Conservation (phyloP, 2,888 invertebrate species). For the Caenorhabditis sp. region DNA sequence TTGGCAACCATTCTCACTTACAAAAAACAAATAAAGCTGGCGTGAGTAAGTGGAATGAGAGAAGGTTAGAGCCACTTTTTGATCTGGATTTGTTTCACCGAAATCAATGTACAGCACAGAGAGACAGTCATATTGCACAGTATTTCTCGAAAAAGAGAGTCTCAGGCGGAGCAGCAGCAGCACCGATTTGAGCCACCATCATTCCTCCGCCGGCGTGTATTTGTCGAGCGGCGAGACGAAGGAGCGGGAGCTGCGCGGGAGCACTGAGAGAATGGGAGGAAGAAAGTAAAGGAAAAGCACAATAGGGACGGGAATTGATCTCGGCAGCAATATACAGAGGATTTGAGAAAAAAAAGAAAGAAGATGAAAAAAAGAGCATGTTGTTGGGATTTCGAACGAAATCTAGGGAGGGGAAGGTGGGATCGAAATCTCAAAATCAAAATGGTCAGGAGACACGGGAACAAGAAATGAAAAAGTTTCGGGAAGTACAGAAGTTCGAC, state of each 20-base stretch:
- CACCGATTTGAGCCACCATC: slow-evolving; percentile 40
- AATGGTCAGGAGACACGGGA: slow-evolving; percentile 1
- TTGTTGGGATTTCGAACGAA: slow-evolving; percentile 19
- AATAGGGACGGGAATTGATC: slow-evolving; percentile 2
- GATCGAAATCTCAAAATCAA: neutral
- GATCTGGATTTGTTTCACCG: slow-evolving; percentile 42
- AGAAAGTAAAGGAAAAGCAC: slow-evolving; percentile 9
- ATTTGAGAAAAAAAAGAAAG: neutral
- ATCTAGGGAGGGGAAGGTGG: too few species aligned
- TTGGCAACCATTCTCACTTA: slow-evolving; percentile 18
- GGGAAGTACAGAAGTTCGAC: too few species aligned
- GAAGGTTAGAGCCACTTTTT: slow-evolving; percentile 56
- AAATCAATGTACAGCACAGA: slow-evolving; percentile 33
- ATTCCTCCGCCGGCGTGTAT: slow-evolving; percentile 15
- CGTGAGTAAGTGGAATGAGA: neutral
- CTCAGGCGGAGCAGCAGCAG: slow-evolving; percentile 18
- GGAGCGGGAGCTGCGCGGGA: slow-evolving; percentile 52
- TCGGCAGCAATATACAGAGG: neutral
- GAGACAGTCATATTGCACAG: too few species aligned
- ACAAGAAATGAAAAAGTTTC: too few species aligned
- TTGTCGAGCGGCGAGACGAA: slow-evolving; percentile 52
- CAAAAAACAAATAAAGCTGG: slow-evolving; percentile 47
- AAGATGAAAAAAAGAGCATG: slow-evolving; percentile 10
- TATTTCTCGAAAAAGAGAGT: slow-evolving; percentile 12
- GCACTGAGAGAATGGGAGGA: neutral